Evolutionary conservation across 2,888 invertebrate species (phyloP), one percentile per base, ranked within the genome.

Genomic region (Mesorhabditis spiculigera): DNA sequence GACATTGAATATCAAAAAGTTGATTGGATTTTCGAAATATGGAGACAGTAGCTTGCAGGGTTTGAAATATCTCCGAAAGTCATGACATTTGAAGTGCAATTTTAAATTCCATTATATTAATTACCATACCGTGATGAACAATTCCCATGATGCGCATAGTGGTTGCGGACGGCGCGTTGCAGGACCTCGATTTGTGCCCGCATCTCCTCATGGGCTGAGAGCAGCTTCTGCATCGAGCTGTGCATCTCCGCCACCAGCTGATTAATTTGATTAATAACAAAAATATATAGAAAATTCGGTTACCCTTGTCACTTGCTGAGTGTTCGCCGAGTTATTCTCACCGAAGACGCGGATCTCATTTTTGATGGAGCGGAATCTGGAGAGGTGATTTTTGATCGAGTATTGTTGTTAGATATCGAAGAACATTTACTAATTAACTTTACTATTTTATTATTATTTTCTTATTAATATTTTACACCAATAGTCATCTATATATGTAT

Each of bases 191-290:
- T 84, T 74, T 85, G 85, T 45, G 81, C 79, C 65, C 83, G 69
- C 82, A 85, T 85, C 71, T 85, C 85, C 41, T 84, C 83, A 65
- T 84, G 83, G 5, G 82, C 79, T 10, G 73, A 74, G n/a, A 81
- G 67, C 65, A 84, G 72, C 70, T 78, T 80, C 66, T 83, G 82
- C 82, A 85, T 85, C 41, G 82, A 80, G 44, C 77, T 80, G 75
- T 85, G 82, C 85, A 85, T 85, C 71, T 85, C 85, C 28, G 78
- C 75, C 42, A 85, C 83, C 45, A 85, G 74, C 75, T 84, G 66
- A 72, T 16, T 44, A 45, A 61, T 16, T 16, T n/a, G 13, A 67
- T 61, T 41, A 50, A 58, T 43, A 50, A 8, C 28, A 50, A 13
- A 43, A 28, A 42, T 43, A 41, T 42, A 4, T 10, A 4, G 44